Evolutionary conservation across 2,797 vertebrate genomes (phyloP).

Genomic region (Salmo trutta): DNA sequence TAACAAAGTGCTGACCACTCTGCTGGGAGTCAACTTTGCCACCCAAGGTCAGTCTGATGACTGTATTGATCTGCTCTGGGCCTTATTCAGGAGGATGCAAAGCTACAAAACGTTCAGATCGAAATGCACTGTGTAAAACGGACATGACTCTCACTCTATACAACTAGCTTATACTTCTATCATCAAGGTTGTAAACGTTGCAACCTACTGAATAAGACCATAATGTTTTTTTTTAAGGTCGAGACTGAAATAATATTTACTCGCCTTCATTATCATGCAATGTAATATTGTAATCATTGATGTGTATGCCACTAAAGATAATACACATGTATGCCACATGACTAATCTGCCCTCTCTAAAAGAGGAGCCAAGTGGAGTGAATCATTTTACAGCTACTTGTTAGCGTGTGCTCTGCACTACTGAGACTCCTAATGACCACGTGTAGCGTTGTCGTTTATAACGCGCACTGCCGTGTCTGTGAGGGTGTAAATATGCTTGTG

Average conservation of each 20-base stretch:
- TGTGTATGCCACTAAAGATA: background rate
- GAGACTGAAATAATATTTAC: background rate
- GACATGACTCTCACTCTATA: background rate
- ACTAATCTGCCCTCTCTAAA: background rate
- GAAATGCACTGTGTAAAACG: background rate
- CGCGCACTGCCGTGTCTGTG: background rate
- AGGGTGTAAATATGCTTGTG: constrained; percentile 1
- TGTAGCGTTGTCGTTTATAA: constrained; percentile 1
- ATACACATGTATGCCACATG: background rate
- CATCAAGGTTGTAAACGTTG: background rate
- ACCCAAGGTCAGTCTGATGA: constrained; percentile 86
- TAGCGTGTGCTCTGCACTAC: background rate
- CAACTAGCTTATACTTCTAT: background rate
- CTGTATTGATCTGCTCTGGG: background rate
- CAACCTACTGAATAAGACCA: background rate
- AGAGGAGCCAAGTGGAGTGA: background rate
- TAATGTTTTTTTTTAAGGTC: background rate
- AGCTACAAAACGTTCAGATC: background rate
- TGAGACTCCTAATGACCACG: background rate
- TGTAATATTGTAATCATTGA: background rate
- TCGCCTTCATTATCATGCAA: background rate
- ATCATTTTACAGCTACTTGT: constrained; percentile 7
- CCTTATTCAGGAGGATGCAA: background rate
- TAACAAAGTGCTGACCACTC: constrained; percentile 85
- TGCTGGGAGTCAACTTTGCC: constrained; percentile 89